These are phyloP conservation scores for Crocidura indochinensis DNA, from an alignment of 2,797 vertebrate species.

Conservation along the genomic window DNA sequence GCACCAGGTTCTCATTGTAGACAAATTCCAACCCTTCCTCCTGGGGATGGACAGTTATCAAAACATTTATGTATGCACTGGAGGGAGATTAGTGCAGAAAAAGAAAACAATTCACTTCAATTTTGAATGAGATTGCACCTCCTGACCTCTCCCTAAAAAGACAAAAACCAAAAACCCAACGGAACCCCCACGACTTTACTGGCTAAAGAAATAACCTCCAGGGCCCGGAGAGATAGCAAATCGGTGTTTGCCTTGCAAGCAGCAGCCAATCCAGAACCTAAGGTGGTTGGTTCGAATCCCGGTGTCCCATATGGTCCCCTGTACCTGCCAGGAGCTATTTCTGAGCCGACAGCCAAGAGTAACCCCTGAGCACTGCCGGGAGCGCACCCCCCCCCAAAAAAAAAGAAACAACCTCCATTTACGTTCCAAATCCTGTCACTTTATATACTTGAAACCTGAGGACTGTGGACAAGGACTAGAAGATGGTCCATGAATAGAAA, in stretches of 20 bases:
- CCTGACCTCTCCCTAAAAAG: background rate
- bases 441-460: conserved; percentile 30
- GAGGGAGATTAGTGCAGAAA: background rate
- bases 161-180: background rate
- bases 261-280: too few species aligned
- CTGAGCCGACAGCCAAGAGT: too few species aligned
- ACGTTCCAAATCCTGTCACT: too few species aligned
- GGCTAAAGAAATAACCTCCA: too few species aligned
- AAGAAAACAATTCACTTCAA: conserved; percentile 27
- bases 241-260: too few species aligned
- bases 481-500: background rate
- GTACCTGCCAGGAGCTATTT: too few species aligned
- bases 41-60: conserved; percentile 86
- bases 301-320: too few species aligned
- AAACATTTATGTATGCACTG: background rate
- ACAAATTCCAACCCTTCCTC: conserved; percentile 94
- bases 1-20: conserved; percentile 94
- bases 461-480: background rate
- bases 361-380: too few species aligned
- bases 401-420: too few species aligned
- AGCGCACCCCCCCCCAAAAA: too few species aligned
- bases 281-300: too few species aligned
- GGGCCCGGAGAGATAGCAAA: too few species aligned
- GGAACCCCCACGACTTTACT: background rate
- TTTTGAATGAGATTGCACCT: background rate